Conservation (phyloP, 2,113 vertebrate genomes). For the Psammodynastes pulverulentus region DNA sequence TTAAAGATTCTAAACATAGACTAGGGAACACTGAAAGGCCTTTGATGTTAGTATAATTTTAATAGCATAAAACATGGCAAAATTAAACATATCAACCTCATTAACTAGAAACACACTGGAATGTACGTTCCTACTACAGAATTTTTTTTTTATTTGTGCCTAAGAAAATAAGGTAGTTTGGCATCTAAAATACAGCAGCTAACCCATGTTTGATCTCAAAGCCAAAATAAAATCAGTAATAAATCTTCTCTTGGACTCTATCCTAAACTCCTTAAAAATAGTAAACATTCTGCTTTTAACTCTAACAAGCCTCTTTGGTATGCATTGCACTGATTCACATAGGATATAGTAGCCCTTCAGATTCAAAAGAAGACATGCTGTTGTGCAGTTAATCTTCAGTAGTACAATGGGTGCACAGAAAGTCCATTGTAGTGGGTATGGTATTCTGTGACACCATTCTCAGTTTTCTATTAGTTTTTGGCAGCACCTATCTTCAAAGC, state of each 20-base stretch:
- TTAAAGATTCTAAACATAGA: not conserved
- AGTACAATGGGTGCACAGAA: not conserved
- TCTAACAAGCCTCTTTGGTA: not conserved
- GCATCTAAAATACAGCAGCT: not conserved
- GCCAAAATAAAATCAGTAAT: not conserved
- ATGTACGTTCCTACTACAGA: not conserved
- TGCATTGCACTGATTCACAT: not conserved
- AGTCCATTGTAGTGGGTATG: not conserved
- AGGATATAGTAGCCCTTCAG: not conserved
- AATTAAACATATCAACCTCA: not conserved
- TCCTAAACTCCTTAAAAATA: not conserved
- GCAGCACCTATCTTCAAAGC: not conserved
- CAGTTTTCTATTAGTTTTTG: not conserved
- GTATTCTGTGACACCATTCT: not conserved
- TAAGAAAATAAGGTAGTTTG: not conserved
- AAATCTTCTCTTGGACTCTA: not conserved
- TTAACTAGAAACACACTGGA: not conserved
- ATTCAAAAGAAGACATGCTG: not conserved
- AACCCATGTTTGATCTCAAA: not conserved
- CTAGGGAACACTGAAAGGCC: not conserved
- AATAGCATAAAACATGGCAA: not conserved
- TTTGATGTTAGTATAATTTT: constrained; percentile 18
- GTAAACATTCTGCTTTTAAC: not conserved
- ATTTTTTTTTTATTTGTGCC: not conserved
- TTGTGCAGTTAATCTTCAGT: not conserved